Conservation (phyloP, 1,140 invertebrate species). For the Fopius arisanus region DNA sequence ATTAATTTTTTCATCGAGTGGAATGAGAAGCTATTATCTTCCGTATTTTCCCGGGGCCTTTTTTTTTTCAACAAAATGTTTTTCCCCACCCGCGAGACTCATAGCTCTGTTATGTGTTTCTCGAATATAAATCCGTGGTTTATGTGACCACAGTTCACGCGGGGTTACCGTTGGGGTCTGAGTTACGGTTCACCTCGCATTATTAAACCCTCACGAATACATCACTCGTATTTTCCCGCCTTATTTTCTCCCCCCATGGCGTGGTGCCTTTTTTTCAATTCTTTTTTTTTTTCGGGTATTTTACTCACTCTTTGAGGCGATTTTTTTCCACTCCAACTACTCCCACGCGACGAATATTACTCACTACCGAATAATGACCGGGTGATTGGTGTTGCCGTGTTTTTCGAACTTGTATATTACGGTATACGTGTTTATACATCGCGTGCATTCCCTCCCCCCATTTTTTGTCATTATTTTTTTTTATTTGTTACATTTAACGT, state of each 20-base stretch:
- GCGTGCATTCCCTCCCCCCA: constrained; percentile 14
- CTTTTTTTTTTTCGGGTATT: background rate
- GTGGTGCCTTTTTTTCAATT: background rate
- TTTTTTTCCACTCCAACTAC: constrained; percentile 4
- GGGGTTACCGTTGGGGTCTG: constrained; percentile 27
- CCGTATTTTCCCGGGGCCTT: background rate
- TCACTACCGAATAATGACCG: constrained; percentile 39
- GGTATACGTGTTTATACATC: constrained; percentile 35
- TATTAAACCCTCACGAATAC: constrained; percentile 33
- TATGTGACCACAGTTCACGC: constrained; percentile 37
- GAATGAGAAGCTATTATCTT: constrained; percentile 2
- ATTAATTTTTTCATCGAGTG: background rate
- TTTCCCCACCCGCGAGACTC: background rate
- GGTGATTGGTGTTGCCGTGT: constrained; percentile 10
- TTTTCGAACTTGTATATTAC: constrained; percentile 28
- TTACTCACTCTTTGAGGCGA: background rate
- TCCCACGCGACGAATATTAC: background rate
- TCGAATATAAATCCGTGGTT: constrained; percentile 37
- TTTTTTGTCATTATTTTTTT: background rate
- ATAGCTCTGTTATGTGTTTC: constrained; percentile 22
- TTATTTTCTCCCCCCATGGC: background rate
- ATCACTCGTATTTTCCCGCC: background rate
- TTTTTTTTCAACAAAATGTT: background rate
- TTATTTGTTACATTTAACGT: background rate
- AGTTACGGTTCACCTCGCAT: constrained; percentile 33